A percentile compares a stretch with the other conserved stretches of the same genome.
Conservation (phyloP, 2,888 invertebrate species). For the Drosophila setosimentum region DNA sequence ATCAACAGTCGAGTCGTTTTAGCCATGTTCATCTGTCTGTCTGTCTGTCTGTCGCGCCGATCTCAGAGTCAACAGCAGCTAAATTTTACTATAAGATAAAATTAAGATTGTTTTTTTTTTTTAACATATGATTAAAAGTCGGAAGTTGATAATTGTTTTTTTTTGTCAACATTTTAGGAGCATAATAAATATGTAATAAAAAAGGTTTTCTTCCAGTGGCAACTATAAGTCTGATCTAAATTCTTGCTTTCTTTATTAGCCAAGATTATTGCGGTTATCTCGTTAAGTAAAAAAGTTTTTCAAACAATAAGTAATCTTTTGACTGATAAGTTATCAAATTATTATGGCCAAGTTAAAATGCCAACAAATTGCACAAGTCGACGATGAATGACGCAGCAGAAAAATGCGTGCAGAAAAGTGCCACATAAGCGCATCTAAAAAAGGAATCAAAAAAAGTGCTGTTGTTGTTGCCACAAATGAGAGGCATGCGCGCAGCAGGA, state of each 20-base stretch:
- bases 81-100: neutral
- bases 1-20: neutral
- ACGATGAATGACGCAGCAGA: constrained; percentile 34
- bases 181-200: neutral
- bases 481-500: constrained; percentile 52
- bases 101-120: rapidly evolving
- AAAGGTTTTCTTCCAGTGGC: neutral
- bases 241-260: too few relatives aligned
- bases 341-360: neutral
- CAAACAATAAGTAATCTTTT: neutral
- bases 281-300: neutral
- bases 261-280: too few relatives aligned
- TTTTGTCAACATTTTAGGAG: neutral
- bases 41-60: too few relatives aligned
- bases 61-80: too few relatives aligned
- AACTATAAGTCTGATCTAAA: neutral
- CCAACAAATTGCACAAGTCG: neutral
- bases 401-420: constrained; percentile 30
- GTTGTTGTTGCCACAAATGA: constrained; percentile 39
- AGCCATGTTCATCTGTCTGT: too few relatives aligned
- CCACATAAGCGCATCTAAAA: constrained; percentile 69
- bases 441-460: constrained; percentile 39
- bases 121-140: neutral
- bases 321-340: neutral
- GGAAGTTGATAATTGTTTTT: rapidly evolving